A percentile compares a stretch with the other conserved stretches of the same genome.
Conservation (phyloP, 1,140 invertebrate genomes). For the Platorchestia sp. region DNA sequence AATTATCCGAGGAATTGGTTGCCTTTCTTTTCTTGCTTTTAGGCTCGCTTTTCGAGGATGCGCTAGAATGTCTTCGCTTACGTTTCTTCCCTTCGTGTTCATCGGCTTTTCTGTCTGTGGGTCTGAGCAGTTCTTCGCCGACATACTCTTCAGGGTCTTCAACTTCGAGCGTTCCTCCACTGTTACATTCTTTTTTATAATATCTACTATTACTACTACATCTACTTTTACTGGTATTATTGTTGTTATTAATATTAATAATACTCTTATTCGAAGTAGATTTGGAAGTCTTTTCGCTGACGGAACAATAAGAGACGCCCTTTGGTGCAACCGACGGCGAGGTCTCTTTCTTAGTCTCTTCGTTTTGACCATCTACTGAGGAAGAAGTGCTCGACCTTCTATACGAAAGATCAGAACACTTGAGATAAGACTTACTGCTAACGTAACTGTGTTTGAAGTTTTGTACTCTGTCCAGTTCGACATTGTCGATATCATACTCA, state of each 20-base stretch:
- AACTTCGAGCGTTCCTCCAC: neutral
- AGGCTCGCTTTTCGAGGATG: neutral
- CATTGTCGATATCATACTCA: slow-evolving; percentile 52
- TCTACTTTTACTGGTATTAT: slow-evolving; percentile 37
- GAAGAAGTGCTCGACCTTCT: slow-evolving; percentile 43
- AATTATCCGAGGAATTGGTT: neutral
- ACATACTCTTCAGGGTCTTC: neutral
- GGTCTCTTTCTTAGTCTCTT: neutral
- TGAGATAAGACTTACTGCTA: slow-evolving; percentile 53
- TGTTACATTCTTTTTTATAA: slow-evolving; percentile 10
- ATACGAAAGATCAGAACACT: slow-evolving; percentile 24
- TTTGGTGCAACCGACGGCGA: neutral
- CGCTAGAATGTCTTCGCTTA: neutral
- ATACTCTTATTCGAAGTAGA: slow-evolving; percentile 44
- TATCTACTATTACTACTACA: slow-evolving; percentile 42
- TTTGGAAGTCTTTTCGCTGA: slow-evolving; percentile 49
- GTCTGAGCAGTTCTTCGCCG: neutral
- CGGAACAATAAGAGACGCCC: slow-evolving; percentile 2
- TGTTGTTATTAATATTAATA: slow-evolving; percentile 41
- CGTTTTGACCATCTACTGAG: neutral
- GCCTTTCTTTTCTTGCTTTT: slow-evolving; percentile 13
- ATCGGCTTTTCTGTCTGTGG: neutral
- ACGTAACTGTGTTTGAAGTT: slow-evolving; percentile 54
- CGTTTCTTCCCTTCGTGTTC: slow-evolving; percentile 38
- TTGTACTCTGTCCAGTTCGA: slow-evolving; percentile 54